Evolutionary conservation across 2,888 invertebrate species (phyloP).

Genomic region (Dorcus hopei): DNA sequence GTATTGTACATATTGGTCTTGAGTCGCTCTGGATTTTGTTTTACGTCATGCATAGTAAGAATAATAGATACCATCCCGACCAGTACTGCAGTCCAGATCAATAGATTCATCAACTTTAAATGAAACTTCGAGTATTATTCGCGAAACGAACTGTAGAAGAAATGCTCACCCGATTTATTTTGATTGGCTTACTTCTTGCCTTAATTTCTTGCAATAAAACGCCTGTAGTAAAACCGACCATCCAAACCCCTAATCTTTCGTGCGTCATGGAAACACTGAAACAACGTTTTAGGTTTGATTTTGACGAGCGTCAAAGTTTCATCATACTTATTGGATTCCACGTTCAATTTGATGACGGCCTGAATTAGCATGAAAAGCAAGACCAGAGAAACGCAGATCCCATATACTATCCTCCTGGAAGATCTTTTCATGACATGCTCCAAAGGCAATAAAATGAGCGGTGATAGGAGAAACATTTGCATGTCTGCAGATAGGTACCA

Average conservation of each 20-base stretch:
- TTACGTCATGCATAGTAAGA: slow-evolving; percentile 13
- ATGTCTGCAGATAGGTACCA: slow-evolving; percentile 19
- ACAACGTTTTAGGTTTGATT: background rate
- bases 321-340: background rate
- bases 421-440: background rate
- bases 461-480: slow-evolving; percentile 12
- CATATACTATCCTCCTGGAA: background rate
- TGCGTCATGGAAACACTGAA: slow-evolving; percentile 21
- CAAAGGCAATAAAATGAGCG: background rate
- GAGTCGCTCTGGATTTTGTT: background rate
- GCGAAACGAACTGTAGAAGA: too few relatives aligned
- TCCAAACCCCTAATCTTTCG: slow-evolving; percentile 15
- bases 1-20: slow-evolving; percentile 17
- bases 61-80: slow-evolving; percentile 17
- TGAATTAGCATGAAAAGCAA: background rate
- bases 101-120: slow-evolving; percentile 14
- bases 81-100: slow-evolving; percentile 12
- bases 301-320: background rate
- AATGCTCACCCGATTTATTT: background rate
- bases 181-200: slow-evolving; percentile 7
- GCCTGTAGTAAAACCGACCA: slow-evolving; percentile 18
- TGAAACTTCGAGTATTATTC: too few relatives aligned
- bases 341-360: background rate
- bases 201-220: slow-evolving; percentile 16
- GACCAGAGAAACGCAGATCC: background rate